Base-by-base conservation (phyloP, 2,888 invertebrate species). In the Atethmia centrago region DNA sequence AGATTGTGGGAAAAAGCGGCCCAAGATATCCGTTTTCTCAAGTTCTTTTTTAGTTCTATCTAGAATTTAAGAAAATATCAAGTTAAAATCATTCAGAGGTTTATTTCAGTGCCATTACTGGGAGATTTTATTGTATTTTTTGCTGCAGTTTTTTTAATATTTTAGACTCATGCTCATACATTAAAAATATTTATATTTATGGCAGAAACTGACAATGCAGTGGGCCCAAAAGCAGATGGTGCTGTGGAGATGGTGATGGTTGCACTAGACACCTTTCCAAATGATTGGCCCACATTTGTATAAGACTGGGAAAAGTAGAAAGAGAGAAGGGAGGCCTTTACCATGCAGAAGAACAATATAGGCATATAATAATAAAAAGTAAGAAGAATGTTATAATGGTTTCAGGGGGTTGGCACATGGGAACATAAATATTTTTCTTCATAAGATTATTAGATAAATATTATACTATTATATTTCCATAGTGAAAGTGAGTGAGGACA, bases 1-100 rank as follows among this genome's bases (percentile, higher is more conserved):
- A 3, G 94, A 94, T 87, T 97, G 97, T 42, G 97, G 97, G 86
- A 97, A 97, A 75, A 97, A 94, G 76, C 97, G 94, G 0, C 97
- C 97, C 3, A 97, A 88, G 71, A 97, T 96, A 68, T 96, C 94
- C 19, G 93, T 91, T 80, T 96, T 95, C 2, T 74, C 74, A 28
- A 42, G 0, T 0, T 78, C 78, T 25, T 68, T 74, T 53, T 74
- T 67, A 31, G 9, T 9, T 9, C 42, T 53, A 25, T 42, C 70
- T 70, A 51, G n/a, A 71, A 70, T 0, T n/a, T 42, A 42, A 14
- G 19, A 70, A 51, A 64, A 36, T 19, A 64, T 47, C 45, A 28
- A 14, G 28, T 21, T 63, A 31, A 21, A 28, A 47, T 16, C 14
- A 28, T 45, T 21, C 4, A 42, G 9, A 64, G 10, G 10, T 51